These are phyloP conservation scores for Xiphorhynchus elegans DNA, from an alignment of 2,113 vertebrate species.

Conservation along the genomic window DNA sequence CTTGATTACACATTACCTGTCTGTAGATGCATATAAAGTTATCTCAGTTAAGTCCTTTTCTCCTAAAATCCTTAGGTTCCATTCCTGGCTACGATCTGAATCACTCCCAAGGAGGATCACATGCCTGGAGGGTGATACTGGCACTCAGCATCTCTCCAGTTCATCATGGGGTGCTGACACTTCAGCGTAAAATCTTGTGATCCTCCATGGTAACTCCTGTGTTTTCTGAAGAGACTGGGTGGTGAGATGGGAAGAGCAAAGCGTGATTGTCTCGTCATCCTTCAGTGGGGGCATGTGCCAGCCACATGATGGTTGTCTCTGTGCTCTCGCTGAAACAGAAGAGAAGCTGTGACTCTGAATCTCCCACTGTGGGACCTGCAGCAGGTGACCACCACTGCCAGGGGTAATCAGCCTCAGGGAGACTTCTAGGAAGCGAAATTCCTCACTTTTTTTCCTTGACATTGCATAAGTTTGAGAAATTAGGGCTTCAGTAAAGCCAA, in stretches of 20 bases:
- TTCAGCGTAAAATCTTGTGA: background rate
- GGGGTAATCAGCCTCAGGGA: background rate
- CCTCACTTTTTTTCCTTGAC: background rate
- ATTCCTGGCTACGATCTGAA: background rate
- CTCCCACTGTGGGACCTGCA: background rate
- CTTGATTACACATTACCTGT: background rate
- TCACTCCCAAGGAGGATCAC: background rate
- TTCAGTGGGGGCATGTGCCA: background rate
- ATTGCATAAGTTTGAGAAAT: background rate
- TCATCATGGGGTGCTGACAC: background rate
- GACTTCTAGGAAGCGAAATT: background rate
- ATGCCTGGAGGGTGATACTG: background rate
- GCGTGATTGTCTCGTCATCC: background rate
- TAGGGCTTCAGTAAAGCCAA: background rate
- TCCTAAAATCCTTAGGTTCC: background rate
- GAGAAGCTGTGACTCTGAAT: background rate
- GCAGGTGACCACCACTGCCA: background rate
- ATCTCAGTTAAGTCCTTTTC: background rate
- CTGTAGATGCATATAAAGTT: background rate
- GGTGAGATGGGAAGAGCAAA: background rate
- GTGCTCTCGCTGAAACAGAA: background rate
- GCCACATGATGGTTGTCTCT: background rate
- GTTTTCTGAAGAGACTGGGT: background rate
- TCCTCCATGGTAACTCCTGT: background rate
- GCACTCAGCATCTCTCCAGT: background rate